Base-by-base conservation (phyloP, 1,140 invertebrate genomes). In the Cydia pomonella region DNA sequence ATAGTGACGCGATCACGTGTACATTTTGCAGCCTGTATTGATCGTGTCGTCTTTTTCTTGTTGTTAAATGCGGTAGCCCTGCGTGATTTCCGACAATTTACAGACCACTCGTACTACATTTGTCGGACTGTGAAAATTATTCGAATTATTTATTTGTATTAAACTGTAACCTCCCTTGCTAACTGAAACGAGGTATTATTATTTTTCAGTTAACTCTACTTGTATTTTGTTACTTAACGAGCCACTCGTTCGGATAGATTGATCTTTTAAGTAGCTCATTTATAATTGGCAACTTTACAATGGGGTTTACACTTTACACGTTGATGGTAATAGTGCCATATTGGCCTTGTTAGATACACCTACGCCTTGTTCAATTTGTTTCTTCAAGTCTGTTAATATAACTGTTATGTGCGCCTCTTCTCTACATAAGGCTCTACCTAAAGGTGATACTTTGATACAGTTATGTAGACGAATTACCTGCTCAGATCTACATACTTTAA, bases 1-100 rank as follows among this genome's bases (percentile, higher is more conserved):
- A 89, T 91, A 92, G 90, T 92, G 89, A 89, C 88, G 86, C 88
- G 90, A 91, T 92, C 90, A 92, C 90, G 89, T 92, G 90, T 92
- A 91, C 89, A 92, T 90, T 92, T 92, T 92, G 90, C 89, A 92
- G 89, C 87, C 83, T 85, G 88, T 92, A 92, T 92, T 91, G 90
- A 92, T 92, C 90, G 85, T 87, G 86, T 90, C 87, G 88, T 90
- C 87, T 92, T 91, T 91, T 92, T 91, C 90, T 89, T 90, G 86
- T 87, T 90, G 78, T 77, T 82, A 82, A 80, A 76, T 79, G 83
- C 82, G 84, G 82, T 79, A 81, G 81, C 84, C 79, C 79, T 85
- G 80, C 83, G 84, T 89, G 82, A 89, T 87, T 87, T 82, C 75
- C 76, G 73, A 72, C 50, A 41, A 33, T 69, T 69, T 69, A 69